Base-by-base conservation (phyloP, 2,888 invertebrate species). In the Nebria salina region DNA sequence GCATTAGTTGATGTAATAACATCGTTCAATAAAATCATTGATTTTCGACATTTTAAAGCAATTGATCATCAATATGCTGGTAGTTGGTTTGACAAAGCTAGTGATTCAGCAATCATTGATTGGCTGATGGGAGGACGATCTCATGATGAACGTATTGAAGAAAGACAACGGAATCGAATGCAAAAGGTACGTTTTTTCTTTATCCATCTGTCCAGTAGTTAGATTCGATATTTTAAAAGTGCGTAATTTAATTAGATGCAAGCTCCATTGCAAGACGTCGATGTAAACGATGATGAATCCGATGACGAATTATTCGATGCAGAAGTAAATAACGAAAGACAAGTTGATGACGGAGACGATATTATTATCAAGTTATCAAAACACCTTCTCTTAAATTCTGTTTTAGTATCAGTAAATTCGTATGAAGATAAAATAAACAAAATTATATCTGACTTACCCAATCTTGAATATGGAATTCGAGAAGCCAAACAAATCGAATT, bases 51-150 rank as follows among this genome's bases (percentile, higher is more conserved):
- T 68, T 85, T 86, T 82, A 25, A 15, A 15, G 75, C 77, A 13
- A 81, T 87, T 84, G 82, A 83, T 65, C 82, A 87, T 26, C 74
- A 83, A 34, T 83, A 85, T 42, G n/a, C 82, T 6, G 84, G 88
- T 1, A 87, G 90, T 82, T 91, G 91, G 91, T 86, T 87, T 83
- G 72, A 15, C 4, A 42, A n/a, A 4, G 86, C 85, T 11, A 82
- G 65, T 4, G 6, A 78, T 5, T 75, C 83, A 8, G 84, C 84
- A 5, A 83, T 86, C 7, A 41, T 83, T 6, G 82, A 83, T 7
- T 87, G 87, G 87, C 80, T 87, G 15, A 74, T 85, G 72, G 83
- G 83, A 3, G 82, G 83, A 34, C 70, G 81, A 72, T 76, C 34
- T 9, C 11, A 15, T 34, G 76, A 76, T 9, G 81, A 81, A 73